These are phyloP conservation scores for Choloepus didactylus DNA, from an alignment of 2,797 vertebrate species.

Conservation along the genomic window DNA sequence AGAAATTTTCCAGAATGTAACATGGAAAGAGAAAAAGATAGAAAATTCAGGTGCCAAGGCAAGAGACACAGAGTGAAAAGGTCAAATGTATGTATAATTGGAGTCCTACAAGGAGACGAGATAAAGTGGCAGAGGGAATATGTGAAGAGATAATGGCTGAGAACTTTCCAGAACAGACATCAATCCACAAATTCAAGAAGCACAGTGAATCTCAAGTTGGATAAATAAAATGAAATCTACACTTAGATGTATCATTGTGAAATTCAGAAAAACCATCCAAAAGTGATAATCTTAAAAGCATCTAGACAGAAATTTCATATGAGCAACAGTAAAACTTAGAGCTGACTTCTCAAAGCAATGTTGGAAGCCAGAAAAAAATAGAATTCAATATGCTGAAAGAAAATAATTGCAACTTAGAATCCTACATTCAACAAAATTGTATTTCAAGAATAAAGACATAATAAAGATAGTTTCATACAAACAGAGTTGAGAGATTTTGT, in stretches of 20 bases:
- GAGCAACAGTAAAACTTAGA: too few species aligned
- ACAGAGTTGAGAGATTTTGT: background rate
- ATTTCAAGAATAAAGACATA: background rate
- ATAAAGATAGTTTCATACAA: background rate
- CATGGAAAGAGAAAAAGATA: background rate
- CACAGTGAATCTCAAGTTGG: background rate
- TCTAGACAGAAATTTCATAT: too few species aligned
- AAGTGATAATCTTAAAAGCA: background rate
- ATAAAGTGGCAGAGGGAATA: background rate
- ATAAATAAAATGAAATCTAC: background rate
- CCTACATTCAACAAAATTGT: background rate
- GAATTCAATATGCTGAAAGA: background rate
- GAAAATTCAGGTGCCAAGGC: background rate
- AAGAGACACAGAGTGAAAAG: background rate
- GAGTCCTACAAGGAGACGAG: background rate
- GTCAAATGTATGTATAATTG: background rate
- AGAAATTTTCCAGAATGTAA: background rate
- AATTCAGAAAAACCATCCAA: background rate
- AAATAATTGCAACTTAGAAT: background rate
- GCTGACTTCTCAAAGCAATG: background rate
- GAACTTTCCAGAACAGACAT: background rate
- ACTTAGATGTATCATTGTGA: background rate
- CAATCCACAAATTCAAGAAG: background rate
- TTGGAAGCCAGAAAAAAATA: background rate
- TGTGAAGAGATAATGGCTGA: background rate